Base-by-base conservation (phyloP, 2,113 vertebrate species). In the Ceyx cyanopectus region DNA sequence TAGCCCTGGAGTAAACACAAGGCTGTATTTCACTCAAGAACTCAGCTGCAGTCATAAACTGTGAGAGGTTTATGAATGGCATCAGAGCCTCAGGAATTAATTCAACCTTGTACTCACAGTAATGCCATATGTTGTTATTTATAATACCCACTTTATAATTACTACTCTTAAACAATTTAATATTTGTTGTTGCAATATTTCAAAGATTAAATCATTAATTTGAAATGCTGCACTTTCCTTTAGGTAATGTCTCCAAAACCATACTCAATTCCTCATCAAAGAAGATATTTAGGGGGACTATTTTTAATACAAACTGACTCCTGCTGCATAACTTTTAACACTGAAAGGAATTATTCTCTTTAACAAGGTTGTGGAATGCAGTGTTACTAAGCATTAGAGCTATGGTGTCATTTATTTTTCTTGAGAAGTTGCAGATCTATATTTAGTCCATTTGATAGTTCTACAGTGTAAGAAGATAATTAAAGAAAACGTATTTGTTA, bases 121-220 rank as follows among this genome's bases (percentile, higher is more conserved):
- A 10, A 83, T 80, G 58, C 90, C 95, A 95, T 96, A 96, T 97
- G 94, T 84, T 94, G 73, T 91, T 95, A 92, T 94, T 96, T 96
- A 88, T 94, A 91, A 91, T 58, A 84, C 18, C 24, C 18, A 80
- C 56, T 93, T 95, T 86, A 90, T 93, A 96, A 96, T 96, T 92
- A 61, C 73, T 93, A 84, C 69, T 90, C 56, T 92, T 95, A 84
- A 95, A 68, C 66, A 86, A 90, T 87, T 87, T 89, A 92, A 46
- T 94, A 94, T 91, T 88, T 93, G 56, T 91, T 66, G 66, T 79
- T 72, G 17, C 12, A 93, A 84, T 90, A 84, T 93, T 95, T 92
- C 78, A 96, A 91, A 80, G 40, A 93, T 89, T 86, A 84, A 91
- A 91, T 81, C 29, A 50, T 87, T 88, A 92, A 89, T 68, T 87